phyloP scores from a whole-genome alignment of 2,888 invertebrate genomes.

The Sipha maydis region DNA sequence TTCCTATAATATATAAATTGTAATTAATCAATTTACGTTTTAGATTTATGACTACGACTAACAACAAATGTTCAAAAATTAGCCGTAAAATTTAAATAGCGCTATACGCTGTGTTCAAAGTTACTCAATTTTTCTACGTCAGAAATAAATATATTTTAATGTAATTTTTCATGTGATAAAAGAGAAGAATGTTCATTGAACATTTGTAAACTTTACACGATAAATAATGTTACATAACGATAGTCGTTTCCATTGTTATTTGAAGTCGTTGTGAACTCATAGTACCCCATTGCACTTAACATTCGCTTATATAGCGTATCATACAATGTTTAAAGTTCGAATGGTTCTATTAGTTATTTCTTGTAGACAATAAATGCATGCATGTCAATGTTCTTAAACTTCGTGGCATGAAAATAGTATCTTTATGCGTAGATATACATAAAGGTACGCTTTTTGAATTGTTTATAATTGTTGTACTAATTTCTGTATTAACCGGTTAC shows the following conservation, averaged over 20 bases:
- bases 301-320: not conserved
- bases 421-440: no score
- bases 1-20: not conserved
- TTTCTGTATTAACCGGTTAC: no score
- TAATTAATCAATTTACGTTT: conserved; percentile 9
- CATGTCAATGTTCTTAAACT: not conserved
- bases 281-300: conserved; percentile 31
- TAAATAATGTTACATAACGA: conserved; percentile 44
- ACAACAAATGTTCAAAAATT: conserved; percentile 47
- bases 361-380: not conserved
- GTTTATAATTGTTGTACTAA: no score
- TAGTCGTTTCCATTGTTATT: conserved; percentile 42
- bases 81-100: conserved; percentile 24
- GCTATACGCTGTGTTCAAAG: conserved; percentile 23
- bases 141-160: conserved; percentile 49
- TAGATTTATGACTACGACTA: not conserved
- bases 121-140: conserved; percentile 33
- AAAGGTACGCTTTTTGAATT: no score
- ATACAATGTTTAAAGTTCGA: conserved; percentile 23
- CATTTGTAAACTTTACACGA: conserved; percentile 50
- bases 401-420: no score
- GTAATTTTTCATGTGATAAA: conserved; percentile 32
- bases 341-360: not conserved
- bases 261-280: conserved; percentile 18
- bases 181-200: conserved; percentile 46